phyloP scores from a whole-genome alignment of 92 coral and sea anemone species.

The Zoanthus sociatus region DNA sequence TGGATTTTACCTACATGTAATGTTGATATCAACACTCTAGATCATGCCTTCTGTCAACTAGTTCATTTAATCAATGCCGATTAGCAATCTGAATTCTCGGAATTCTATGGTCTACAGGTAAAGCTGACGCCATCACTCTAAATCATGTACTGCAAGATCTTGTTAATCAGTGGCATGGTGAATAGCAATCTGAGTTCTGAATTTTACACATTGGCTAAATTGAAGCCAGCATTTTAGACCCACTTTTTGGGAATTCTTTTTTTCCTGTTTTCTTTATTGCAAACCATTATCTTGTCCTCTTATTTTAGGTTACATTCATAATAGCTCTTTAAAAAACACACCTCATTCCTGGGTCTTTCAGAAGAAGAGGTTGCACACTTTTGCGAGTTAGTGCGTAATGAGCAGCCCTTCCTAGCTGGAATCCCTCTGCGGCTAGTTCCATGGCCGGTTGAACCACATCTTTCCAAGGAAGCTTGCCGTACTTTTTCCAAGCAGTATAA shows the following conservation, averaged over 20 bases:
- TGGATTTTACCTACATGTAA: too few species aligned
- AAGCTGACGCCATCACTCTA: too few species aligned
- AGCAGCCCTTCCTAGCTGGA: conserved; percentile 61
- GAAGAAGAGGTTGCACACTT: conserved; percentile 43
- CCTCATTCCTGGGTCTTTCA: conserved; percentile 82
- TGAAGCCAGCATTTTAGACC: too few species aligned
- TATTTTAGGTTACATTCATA: neutral
- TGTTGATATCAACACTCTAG: too few species aligned
- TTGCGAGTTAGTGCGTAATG: conserved; percentile 65
- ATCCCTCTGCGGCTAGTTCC: conserved; percentile 81
- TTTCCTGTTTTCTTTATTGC: neutral
- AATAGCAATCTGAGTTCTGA: too few species aligned
- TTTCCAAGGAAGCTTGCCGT: conserved; percentile 88
- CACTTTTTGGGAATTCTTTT: neutral
- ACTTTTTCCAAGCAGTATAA: conserved; percentile 72
- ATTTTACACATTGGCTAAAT: too few species aligned
- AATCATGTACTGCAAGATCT: too few species aligned
- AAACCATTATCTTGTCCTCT: neutral
- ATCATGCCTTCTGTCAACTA: too few species aligned
- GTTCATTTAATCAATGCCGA: too few species aligned
- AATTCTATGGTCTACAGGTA: too few species aligned
- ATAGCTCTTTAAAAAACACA: neutral
- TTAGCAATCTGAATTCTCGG: too few species aligned
- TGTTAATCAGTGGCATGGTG: too few species aligned
- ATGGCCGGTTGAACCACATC: conserved; percentile 88